Conservation (phyloP, 2,888 invertebrate genomes). For the Euclidia mi region DNA sequence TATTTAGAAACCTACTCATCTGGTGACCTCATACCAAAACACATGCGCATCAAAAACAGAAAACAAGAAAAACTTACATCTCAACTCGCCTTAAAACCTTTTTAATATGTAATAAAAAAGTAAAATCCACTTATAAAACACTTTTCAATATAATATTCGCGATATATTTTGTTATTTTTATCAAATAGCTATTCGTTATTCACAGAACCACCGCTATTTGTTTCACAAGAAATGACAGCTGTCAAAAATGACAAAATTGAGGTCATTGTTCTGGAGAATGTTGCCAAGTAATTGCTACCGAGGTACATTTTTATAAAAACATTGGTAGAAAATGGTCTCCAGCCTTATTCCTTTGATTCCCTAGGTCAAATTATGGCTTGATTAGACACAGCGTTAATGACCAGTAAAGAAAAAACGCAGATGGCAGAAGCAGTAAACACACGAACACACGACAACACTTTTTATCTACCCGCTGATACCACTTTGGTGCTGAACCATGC, state of each 20-base stretch:
- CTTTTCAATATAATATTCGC: slow-evolving; percentile 9
- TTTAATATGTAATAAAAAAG: not conserved
- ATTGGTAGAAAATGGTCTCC: no score
- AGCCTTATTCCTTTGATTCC: no score
- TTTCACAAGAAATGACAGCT: slow-evolving; percentile 29
- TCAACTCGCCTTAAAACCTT: slow-evolving; percentile 3
- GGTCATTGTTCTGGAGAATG: not conserved
- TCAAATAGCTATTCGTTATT: slow-evolving; percentile 22
- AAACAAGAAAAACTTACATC: slow-evolving; percentile 33
- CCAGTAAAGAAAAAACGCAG: no score
- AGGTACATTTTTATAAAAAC: no score
- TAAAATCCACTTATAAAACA: slow-evolving; percentile 17
- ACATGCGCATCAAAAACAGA: slow-evolving; percentile 44
- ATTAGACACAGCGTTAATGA: no score
- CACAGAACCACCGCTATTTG: slow-evolving; percentile 26
- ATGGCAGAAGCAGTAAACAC: no score
- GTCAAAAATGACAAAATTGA: not conserved
- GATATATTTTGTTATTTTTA: slow-evolving; percentile 1
- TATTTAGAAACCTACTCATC: no score
- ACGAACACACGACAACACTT: no score
- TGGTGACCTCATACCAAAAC: slow-evolving; percentile 49
- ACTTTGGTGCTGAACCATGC: no score
- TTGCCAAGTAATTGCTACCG: slow-evolving; percentile 1
- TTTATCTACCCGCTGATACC: no score
- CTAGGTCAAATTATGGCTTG: no score